Conservation (phyloP, 1,140 invertebrate species). For the Scaptomyza hsui region DNA sequence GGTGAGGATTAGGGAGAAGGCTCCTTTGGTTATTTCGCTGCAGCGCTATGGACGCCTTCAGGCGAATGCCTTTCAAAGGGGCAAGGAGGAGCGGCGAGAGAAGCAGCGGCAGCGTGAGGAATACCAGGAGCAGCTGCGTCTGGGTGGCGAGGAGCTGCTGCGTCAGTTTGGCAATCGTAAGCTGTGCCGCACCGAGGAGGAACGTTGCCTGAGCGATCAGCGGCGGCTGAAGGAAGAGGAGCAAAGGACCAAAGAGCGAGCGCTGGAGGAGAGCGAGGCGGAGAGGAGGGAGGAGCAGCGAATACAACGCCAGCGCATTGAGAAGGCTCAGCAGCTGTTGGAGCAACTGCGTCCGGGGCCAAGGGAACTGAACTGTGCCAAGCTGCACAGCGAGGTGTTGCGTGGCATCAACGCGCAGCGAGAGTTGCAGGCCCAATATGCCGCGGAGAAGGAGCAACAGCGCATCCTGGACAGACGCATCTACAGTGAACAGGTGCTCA, state of each 20-base stretch:
- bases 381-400: constrained; percentile 70
- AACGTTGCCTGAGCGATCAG: constrained; percentile 51
- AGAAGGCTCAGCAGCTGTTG: constrained; percentile 65
- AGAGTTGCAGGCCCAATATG: constrained; percentile 64
- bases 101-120: constrained; percentile 31
- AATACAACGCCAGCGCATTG: constrained; percentile 48
- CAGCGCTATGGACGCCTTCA: constrained; percentile 49
- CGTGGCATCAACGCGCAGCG: constrained; percentile 65
- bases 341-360: constrained; percentile 75
- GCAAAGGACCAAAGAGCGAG: constrained; percentile 25
- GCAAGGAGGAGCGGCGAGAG: constrained; percentile 38
- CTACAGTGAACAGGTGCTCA: constrained; percentile 59
- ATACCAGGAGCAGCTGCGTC: constrained; percentile 47
- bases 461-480: constrained; percentile 42
- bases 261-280: constrained; percentile 37
- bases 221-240: constrained; percentile 21
- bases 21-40: constrained; percentile 57
- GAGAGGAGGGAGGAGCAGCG: constrained; percentile 40
- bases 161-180: constrained; percentile 49
- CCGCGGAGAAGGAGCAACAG: constrained; percentile 45
- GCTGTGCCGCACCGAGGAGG: constrained; percentile 45
- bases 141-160: constrained; percentile 64
- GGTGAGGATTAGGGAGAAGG: constrained; percentile 48
- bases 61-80: constrained; percentile 43
- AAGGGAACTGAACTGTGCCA: constrained; percentile 65